Evolutionary conservation across 2,888 invertebrate genomes (phyloP).

Genomic region (Melangyna quadrimaculata): DNA sequence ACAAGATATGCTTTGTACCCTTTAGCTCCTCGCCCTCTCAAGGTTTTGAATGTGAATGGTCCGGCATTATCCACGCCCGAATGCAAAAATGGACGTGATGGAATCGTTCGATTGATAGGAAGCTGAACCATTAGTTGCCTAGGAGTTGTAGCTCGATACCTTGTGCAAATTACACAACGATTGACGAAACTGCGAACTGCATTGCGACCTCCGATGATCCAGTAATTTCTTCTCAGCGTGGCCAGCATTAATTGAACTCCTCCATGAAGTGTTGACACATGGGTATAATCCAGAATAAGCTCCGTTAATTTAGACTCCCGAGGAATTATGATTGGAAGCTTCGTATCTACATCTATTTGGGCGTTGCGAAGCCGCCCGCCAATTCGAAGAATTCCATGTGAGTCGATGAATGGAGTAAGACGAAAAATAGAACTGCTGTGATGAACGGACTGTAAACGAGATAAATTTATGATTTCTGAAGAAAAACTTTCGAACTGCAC

Average conservation of each 20-base stretch:
- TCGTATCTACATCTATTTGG: constrained; percentile 33
- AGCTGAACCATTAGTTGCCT: constrained; percentile 44
- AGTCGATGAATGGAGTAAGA: constrained; percentile 56
- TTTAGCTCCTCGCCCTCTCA: constrained; percentile 29
- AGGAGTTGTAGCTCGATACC: constrained; percentile 20
- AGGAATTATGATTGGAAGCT: constrained; percentile 50
- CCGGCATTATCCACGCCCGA: constrained; percentile 32
- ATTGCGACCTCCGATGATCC: constrained; percentile 41
- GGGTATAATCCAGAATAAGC: constrained; percentile 42
- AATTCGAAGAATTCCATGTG: constrained; percentile 39
- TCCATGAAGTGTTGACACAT: constrained; percentile 48
- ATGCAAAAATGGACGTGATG: constrained; percentile 34
- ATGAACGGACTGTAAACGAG: constrained; percentile 17
- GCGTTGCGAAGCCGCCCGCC: constrained; percentile 60
- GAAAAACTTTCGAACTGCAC: constrained; percentile 13
- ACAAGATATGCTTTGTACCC: constrained; percentile 34
- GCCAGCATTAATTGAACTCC: constrained; percentile 43
- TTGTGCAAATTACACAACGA: constrained; percentile 28
- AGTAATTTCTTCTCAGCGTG: constrained; percentile 43
- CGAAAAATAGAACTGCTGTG: constrained; percentile 12
- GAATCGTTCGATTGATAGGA: constrained; percentile 27
- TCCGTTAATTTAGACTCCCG: constrained; percentile 40
- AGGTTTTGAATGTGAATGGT: constrained; percentile 11
- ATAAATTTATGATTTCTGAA: constrained; percentile 16
- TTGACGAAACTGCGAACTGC: constrained; percentile 32